Conservation (phyloP, 2,113 vertebrate genomes). For the Pangasianodon hypophthalmus region DNA sequence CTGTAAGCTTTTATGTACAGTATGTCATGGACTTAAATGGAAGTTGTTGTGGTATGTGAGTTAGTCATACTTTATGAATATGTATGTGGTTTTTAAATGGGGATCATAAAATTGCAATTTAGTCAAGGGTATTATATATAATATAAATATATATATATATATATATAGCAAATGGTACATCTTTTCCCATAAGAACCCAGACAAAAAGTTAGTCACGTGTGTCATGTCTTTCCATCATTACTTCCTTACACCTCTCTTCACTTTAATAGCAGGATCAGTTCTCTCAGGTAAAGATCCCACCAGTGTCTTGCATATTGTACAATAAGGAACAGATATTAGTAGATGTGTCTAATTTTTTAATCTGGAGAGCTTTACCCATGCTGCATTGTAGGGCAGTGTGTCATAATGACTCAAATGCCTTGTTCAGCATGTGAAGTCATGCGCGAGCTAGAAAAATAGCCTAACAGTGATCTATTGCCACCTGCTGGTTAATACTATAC, state of each 20-base stretch:
- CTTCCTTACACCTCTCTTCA: neutral
- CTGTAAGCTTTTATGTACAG: neutral
- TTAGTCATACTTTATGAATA: neutral
- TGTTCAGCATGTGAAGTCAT: neutral
- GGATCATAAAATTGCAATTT: neutral
- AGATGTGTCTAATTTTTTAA: neutral
- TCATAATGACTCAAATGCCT: neutral
- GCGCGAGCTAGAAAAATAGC: neutral
- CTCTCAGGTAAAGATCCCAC: neutral
- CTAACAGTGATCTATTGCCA: conserved; percentile 18
- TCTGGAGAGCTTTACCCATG: neutral
- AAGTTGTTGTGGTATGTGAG: neutral
- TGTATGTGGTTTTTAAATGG: neutral
- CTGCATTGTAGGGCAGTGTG: neutral
- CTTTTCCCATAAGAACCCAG: neutral
- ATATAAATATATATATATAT: too few relatives aligned
- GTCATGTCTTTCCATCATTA: neutral
- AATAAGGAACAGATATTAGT: neutral
- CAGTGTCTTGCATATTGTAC: neutral
- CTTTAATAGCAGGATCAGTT: neutral
- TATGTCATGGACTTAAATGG: neutral
- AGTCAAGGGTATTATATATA: neutral
- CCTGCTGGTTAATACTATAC: conserved; percentile 28
- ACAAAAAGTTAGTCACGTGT: neutral
- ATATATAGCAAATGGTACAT: neutral